phyloP scores from a whole-genome alignment of 2,888 invertebrate genomes.

The Dysmachus trigonus region DNA sequence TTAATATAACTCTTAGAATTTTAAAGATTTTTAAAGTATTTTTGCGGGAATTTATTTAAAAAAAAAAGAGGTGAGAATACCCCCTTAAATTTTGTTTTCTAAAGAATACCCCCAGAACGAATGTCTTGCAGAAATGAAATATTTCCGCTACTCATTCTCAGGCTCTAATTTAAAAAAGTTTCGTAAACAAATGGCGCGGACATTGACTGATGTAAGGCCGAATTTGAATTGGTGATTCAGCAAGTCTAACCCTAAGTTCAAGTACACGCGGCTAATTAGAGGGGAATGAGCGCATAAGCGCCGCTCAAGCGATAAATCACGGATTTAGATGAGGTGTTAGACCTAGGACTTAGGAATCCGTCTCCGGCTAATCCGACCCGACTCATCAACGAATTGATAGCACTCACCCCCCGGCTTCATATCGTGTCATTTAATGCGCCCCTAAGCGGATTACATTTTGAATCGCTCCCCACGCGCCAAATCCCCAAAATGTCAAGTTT shows the following conservation, averaged over 20 bases:
- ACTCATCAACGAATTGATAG: neutral
- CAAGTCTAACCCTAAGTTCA: neutral
- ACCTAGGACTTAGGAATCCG: neutral
- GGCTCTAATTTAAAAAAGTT: neutral
- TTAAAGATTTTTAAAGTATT: too few relatives aligned
- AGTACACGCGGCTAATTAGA: neutral
- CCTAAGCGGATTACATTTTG: neutral
- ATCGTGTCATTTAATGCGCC: neutral
- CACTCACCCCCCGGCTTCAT: neutral
- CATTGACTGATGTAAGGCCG: neutral
- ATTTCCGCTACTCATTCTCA: neutral
- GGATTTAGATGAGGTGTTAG: neutral
- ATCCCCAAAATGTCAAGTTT: conserved; percentile 4
- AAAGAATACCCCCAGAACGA: neutral
- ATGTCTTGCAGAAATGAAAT: neutral
- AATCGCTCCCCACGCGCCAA: neutral
- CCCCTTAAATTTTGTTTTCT: neutral
- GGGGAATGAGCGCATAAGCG: neutral
- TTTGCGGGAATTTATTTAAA: too few relatives aligned
- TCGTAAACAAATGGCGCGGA: neutral
- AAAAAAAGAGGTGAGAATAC: neutral
- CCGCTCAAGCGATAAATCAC: neutral
- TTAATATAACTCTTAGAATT: too few relatives aligned
- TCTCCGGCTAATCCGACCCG: neutral
- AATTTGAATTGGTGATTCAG: neutral